Percentiles rank a stretch among this genome's conserved stretches.
phyloP scores from a whole-genome alignment of 2,797 vertebrate genomes.

The Sebastes iracundus region DNA sequence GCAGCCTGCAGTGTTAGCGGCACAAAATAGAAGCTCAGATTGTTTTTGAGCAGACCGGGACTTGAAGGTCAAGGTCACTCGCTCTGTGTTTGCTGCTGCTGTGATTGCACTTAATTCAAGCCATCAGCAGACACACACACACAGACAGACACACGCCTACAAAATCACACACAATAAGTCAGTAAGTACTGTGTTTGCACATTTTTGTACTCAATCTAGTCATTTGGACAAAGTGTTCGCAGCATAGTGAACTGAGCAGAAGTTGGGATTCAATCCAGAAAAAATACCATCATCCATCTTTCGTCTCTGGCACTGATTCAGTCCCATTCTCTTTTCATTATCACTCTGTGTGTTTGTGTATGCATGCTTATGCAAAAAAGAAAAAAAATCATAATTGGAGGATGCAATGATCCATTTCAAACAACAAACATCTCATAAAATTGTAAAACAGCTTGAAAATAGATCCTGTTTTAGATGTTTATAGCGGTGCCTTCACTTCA shows the following conservation, averaged over 20 bases:
- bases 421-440: slow-evolving; percentile 17
- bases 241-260: slow-evolving; percentile 1
- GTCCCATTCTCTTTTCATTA: slow-evolving; percentile 10
- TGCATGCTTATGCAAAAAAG: not conserved
- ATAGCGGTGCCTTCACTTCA: not conserved
- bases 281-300: slow-evolving; percentile 36
- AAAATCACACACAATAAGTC: slow-evolving; percentile 23
- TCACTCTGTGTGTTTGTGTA: not conserved
- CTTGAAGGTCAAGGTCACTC: slow-evolving; percentile 56
- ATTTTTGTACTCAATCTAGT: slow-evolving; percentile 25
- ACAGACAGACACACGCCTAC: not conserved
- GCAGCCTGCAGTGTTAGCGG: slow-evolving; percentile 26
- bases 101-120: slow-evolving; percentile 61
- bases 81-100: slow-evolving; percentile 21
- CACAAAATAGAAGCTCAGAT: slow-evolving; percentile 44
- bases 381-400: slow-evolving; percentile 3
- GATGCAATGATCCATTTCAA: slow-evolving; percentile 24
- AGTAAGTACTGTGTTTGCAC: slow-evolving; percentile 8
- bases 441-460: slow-evolving; percentile 8
- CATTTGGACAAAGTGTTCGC: slow-evolving; percentile 17
- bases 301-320: slow-evolving; percentile 35
- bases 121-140: slow-evolving; percentile 16
- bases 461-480: slow-evolving; percentile 31
- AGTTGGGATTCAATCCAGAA: slow-evolving; percentile 29
- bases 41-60: slow-evolving; percentile 38